A percentile compares a stretch with the other conserved stretches of the same genome.
Evolutionary conservation across 2,113 vertebrate genomes (phyloP).

Genomic region (Ancistrus triradiatus): DNA sequence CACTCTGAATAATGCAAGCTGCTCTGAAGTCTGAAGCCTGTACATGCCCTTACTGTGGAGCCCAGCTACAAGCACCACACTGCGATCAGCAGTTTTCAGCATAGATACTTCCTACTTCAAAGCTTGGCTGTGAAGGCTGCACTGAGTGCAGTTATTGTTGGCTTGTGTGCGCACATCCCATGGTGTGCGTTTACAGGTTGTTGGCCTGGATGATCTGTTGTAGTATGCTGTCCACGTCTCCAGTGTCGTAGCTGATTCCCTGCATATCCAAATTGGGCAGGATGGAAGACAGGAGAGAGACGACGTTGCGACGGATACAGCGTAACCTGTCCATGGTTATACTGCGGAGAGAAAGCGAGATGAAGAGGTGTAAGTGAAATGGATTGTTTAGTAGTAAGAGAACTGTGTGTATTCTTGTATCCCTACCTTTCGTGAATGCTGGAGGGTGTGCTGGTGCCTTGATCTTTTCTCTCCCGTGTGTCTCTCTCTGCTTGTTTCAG

Average conservation of each 20-base stretch:
- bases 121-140: neutral
- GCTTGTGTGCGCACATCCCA: too few relatives aligned
- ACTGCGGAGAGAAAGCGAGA: slow-evolving; percentile 49
- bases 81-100: too few relatives aligned
- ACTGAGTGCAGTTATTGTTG: too few relatives aligned
- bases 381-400: neutral
- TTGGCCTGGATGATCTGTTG: slow-evolving; percentile 77
- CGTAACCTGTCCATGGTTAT: slow-evolving; percentile 61
- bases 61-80: neutral
- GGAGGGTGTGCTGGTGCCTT: slow-evolving; percentile 33
- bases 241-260: slow-evolving; percentile 68
- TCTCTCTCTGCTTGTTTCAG: slow-evolving; percentile 41
- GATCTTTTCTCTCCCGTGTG: slow-evolving; percentile 28
- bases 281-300: slow-evolving; percentile 71
- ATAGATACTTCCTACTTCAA: neutral
- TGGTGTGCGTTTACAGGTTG: slow-evolving; percentile 34
- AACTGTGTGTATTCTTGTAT: neutral
- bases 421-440: slow-evolving; percentile 25
- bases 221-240: slow-evolving; percentile 75
- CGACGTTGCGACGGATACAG: slow-evolving; percentile 66
- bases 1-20: too few relatives aligned
- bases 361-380: neutral
- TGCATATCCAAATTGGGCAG: slow-evolving; percentile 74
- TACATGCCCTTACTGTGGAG: too few relatives aligned
- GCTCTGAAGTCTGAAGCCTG: too few relatives aligned